Conservation (phyloP, 1,140 invertebrate genomes). For the Leptoteleia sp. region DNA sequence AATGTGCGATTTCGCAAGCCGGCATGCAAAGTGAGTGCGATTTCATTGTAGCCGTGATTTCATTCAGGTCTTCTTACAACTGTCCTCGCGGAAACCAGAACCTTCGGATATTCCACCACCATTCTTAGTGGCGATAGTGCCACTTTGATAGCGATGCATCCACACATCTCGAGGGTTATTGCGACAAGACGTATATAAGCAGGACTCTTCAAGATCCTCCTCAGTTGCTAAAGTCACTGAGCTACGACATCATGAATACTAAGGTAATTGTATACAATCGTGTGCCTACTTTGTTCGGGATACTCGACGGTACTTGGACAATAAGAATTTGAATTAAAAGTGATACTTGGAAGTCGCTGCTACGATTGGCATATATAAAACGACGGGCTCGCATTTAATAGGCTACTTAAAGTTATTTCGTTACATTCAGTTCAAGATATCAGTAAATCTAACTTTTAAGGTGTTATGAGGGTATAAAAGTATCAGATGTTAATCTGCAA, state of each 20-base stretch:
- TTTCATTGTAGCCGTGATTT: slow-evolving; percentile 42
- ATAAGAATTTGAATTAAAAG: slow-evolving; percentile 27
- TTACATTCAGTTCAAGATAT: too few species aligned
- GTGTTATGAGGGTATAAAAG: too few species aligned
- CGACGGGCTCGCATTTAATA: too few species aligned
- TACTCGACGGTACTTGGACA: slow-evolving; percentile 5
- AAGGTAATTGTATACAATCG: slow-evolving; percentile 73
- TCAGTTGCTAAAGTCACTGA: slow-evolving; percentile 73
- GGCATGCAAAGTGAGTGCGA: slow-evolving; percentile 17
- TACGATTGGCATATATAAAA: too few species aligned
- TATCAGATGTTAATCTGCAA: too few species aligned
- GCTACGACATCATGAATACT: slow-evolving; percentile 74
- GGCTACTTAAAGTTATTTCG: too few species aligned
- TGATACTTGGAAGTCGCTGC: neutral
- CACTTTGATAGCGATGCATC: slow-evolving; percentile 50
- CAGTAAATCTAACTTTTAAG: too few species aligned
- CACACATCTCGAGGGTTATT: slow-evolving; percentile 71
- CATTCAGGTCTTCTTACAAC: slow-evolving; percentile 54
- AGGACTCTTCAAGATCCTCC: slow-evolving; percentile 69
- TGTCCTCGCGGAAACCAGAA: slow-evolving; percentile 54
- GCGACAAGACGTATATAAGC: slow-evolving; percentile 75
- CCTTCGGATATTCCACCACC: slow-evolving; percentile 47
- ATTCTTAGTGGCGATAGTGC: slow-evolving; percentile 45
- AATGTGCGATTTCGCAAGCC: slow-evolving; percentile 38
- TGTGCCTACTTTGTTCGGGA: slow-evolving; percentile 22